phyloP scores from a whole-genome alignment of 2,888 invertebrate species.

The Lasioglossum oenotherae region DNA sequence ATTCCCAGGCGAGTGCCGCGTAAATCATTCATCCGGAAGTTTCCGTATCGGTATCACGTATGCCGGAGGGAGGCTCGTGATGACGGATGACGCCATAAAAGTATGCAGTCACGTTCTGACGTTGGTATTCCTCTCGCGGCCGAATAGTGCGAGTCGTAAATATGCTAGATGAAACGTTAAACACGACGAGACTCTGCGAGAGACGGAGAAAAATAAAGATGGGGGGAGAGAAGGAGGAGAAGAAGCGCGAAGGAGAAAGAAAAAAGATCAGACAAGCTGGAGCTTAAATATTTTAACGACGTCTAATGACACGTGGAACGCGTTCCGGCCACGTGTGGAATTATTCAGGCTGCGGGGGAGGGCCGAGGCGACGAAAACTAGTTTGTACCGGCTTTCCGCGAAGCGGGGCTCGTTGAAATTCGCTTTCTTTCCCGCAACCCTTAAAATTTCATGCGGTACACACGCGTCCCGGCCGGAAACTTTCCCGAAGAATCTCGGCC shows the following conservation, averaged over 20 bases:
- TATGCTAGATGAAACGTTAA: conserved; percentile 28
- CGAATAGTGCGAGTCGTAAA: conserved; percentile 25
- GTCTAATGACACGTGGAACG: conserved; percentile 11
- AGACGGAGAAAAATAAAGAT: not conserved
- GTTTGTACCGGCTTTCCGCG: not conserved
- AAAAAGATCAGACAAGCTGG: not conserved
- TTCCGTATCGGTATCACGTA: conserved; percentile 19
- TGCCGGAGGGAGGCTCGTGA: not conserved
- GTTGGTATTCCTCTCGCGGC: conserved; percentile 15
- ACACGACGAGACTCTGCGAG: not conserved
- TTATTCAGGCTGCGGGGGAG: conserved; percentile 8
- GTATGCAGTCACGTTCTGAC: conserved; percentile 27
- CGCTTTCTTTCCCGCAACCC: conserved; percentile 17
- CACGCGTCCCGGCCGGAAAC: not conserved
- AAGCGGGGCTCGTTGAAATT: conserved; percentile 16
- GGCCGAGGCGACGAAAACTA: not conserved
- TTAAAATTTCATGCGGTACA: conserved; percentile 19
- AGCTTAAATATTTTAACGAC: conserved; percentile 39
- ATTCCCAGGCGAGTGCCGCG: conserved; percentile 22
- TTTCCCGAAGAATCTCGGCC: conserved; percentile 5
- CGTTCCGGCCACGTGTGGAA: not conserved
- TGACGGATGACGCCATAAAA: conserved; percentile 46
- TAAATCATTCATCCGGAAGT: conserved; percentile 38
- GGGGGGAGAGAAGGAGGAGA: not conserved
- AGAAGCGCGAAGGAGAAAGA: not conserved